Percentiles rank a stretch among this genome's conserved stretches.
Evolutionary conservation across 2,797 vertebrate species (phyloP).

Genomic region (Melanogrammus aeglefinus): DNA sequence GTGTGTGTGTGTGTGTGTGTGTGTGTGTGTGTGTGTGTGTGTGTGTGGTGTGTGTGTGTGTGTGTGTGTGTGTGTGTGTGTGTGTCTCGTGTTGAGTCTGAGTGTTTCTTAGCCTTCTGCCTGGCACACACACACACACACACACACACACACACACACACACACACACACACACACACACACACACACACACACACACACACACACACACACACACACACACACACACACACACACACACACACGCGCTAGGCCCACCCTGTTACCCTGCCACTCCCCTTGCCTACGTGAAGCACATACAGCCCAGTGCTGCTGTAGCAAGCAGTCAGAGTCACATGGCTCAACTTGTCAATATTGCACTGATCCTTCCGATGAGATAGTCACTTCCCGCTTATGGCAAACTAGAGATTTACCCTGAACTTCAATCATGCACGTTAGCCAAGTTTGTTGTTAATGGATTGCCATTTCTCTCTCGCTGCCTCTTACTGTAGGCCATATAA

Average conservation of each 20-base stretch:
- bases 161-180: conserved; percentile 6
- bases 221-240: conserved; percentile 37
- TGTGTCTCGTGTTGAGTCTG: too few species aligned
- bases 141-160: conserved; percentile 19
- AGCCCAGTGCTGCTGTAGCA: conserved; percentile 22
- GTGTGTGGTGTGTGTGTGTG: background rate
- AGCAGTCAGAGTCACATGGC: conserved; percentile 33
- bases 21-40: conserved; percentile 21
- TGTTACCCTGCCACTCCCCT: conserved; percentile 27
- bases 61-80: conserved; percentile 19
- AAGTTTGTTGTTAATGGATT: background rate
- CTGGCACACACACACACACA: conserved; percentile 22
- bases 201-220: conserved; percentile 3
- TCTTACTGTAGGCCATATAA: background rate
- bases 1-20: conserved; percentile 21
- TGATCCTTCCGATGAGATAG: conserved; percentile 31
- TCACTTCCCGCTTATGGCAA: conserved; percentile 37
- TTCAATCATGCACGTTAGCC: background rate
- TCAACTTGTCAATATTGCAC: conserved; percentile 50
- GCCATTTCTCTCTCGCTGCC: background rate
- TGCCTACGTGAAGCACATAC: background rate
- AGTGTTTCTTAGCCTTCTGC: conserved; percentile 10
- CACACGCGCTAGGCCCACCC: conserved; percentile 60
- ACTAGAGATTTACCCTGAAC: conserved; percentile 25
- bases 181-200: background rate